Evolutionary conservation across 2,888 invertebrate genomes (phyloP), one percentile per base, ranked within the genome.

Genomic region (Drosophila peninsularis): DNA sequence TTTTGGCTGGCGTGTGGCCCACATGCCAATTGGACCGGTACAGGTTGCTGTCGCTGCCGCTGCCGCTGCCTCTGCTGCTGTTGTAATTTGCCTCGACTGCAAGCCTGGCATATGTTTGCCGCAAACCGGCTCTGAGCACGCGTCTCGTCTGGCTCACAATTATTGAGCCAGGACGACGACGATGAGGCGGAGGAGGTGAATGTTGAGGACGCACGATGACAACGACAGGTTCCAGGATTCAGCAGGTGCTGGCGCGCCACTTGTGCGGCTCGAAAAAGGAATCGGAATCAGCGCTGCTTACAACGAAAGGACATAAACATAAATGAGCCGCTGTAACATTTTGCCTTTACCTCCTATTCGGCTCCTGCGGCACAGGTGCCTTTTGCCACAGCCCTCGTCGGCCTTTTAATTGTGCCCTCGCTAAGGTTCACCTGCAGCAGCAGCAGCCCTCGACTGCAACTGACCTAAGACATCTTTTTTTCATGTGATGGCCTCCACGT

Each of bases 401-500:
- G 71, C 67, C 61, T 83, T 86, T 86, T 83, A 88, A 86, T 83
- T 88, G 86, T 88, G 80, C 79, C 72, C 81, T 76, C 71, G 73
- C 66, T 62, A 63, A 44, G 65, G 64, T 78, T 86, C 86, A 88
- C 86, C 88, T 88, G 88, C 84, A 71, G 65, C 39, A 3, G 58
- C 42, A 41, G 32, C 63, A 11, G 65, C 45, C 64, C 56, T 57
- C 62, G 39, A 24, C 55, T 64, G 68, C 84, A 85, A 82, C 90
- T 90, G 90, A 90, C 90, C 90, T 90, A 90, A 90, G 90, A 90
- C 90, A 90, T 90, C 82, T 82, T 90, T 90, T 90, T 90, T 89
- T 77, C 79, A 78, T 84, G 80, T 87, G 79, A 83, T 85, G 87
- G 83, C 82, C 85, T 82, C 76, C 72, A 76, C 71, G 71, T 76